Conservation (phyloP, 2,888 invertebrate species). For the Andrena praecox region DNA sequence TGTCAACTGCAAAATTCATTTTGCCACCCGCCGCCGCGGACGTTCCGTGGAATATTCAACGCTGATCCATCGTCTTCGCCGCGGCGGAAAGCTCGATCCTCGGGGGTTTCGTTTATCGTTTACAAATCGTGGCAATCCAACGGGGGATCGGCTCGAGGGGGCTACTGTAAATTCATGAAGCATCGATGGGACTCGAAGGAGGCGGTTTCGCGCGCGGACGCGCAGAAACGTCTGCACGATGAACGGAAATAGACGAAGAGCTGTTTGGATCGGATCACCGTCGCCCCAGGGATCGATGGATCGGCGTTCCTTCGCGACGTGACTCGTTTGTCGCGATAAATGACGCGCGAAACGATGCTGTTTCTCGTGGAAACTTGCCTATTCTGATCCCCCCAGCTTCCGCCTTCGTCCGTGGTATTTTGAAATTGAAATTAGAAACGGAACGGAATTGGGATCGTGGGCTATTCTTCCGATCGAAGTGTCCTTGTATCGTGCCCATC, state of each 20-base stretch:
- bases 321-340: constrained; percentile 42
- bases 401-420: not conserved
- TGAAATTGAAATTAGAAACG: constrained; percentile 26
- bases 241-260: constrained; percentile 13
- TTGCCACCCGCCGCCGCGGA: not conserved
- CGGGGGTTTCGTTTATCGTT: constrained; percentile 44
- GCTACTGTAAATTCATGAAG: constrained; percentile 69
- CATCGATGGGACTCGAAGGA: constrained; percentile 52
- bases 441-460: not conserved
- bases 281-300: constrained; percentile 37
- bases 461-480: not conserved
- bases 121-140: constrained; percentile 74
- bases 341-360: constrained; percentile 36
- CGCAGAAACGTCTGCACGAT: constrained; percentile 8
- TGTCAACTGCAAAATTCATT: too few relatives aligned
- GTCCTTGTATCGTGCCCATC: not conserved
- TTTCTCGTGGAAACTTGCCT: constrained; percentile 13
- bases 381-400: not conserved
- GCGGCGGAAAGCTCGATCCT: constrained; percentile 8
- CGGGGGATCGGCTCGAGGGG: constrained; percentile 57
- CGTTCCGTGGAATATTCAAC: not conserved
- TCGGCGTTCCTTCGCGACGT: constrained; percentile 26
- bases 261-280: constrained; percentile 29
- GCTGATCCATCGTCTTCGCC: not conserved
- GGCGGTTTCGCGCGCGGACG: constrained; percentile 30